Evolutionary conservation across 2,888 invertebrate genomes (phyloP).

Genomic region (Mechanitis mazaeus): DNA sequence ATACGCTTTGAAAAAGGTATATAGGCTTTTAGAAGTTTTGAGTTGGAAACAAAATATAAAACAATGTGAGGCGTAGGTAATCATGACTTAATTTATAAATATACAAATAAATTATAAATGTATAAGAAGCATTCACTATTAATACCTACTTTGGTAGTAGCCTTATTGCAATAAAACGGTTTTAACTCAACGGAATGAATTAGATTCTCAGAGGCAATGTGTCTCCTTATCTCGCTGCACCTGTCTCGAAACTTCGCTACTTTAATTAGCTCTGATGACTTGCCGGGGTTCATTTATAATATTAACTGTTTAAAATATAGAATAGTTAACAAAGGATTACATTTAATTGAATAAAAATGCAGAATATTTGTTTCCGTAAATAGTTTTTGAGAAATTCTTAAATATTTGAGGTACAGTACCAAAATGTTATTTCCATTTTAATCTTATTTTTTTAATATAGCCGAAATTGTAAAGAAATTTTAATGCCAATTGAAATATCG

Average conservation of each 20-base stretch:
- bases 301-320: constrained; percentile 43
- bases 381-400: no score
- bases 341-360: no score
- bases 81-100: background rate
- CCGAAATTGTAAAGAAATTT: background rate
- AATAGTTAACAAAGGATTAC: no score
- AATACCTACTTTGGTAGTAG: background rate
- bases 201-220: constrained; percentile 40
- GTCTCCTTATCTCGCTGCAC: constrained; percentile 54
- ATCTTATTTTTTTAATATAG: no score
- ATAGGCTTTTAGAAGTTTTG: background rate
- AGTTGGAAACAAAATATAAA: no score
- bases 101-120: no score
- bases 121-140: background rate
- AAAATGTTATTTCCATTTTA: no score
- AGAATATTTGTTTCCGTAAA: no score
- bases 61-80: background rate
- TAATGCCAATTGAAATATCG: background rate
- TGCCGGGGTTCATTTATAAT: constrained; percentile 62
- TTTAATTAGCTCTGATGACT: constrained; percentile 62
- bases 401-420: no score
- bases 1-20: background rate
- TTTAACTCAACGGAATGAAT: constrained; percentile 1
- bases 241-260: constrained; percentile 58
- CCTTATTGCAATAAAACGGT: background rate